Conservation (phyloP, 2,113 vertebrate species). For the Morone chrysops region DNA sequence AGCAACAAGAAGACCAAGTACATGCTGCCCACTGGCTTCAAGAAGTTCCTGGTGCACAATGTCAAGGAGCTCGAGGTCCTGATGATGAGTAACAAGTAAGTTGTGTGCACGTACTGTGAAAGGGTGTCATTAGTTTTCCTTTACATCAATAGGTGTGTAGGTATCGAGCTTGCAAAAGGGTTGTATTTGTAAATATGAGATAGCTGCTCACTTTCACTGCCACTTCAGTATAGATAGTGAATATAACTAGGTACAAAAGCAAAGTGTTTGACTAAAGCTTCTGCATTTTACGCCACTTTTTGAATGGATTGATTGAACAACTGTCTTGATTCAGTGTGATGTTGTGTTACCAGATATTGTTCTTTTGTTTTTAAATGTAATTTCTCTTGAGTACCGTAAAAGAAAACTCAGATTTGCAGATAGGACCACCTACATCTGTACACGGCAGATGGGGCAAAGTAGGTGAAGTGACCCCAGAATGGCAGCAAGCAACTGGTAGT, state of each 20-base stretch:
- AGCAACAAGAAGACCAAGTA: conserved; percentile 99
- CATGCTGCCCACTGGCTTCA: conserved; percentile 96
- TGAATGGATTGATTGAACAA: neutral
- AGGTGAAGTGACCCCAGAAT: neutral
- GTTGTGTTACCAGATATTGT: no score
- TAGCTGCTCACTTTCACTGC: neutral
- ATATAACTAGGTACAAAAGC: neutral
- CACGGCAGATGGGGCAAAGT: neutral
- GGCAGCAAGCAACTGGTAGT: neutral
- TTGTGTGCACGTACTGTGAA: neutral
- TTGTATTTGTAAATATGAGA: neutral
- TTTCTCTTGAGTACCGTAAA: no score
- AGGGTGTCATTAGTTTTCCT: no score
- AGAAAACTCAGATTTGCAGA: neutral
- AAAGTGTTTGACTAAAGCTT: neutral
- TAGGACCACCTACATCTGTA: neutral
- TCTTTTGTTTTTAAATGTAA: neutral
- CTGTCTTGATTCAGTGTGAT: neutral
- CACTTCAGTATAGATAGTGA: neutral
- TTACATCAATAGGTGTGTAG: no score
- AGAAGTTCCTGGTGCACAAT: conserved; percentile 96
- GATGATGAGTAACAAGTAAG: conserved; percentile 99
- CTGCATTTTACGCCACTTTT: neutral
- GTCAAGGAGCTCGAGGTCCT: conserved; percentile 97
- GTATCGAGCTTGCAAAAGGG: neutral